Evolutionary conservation across 2,888 invertebrate genomes (phyloP), one percentile per base, ranked within the genome.

Genomic region (Sisyra nigra): DNA sequence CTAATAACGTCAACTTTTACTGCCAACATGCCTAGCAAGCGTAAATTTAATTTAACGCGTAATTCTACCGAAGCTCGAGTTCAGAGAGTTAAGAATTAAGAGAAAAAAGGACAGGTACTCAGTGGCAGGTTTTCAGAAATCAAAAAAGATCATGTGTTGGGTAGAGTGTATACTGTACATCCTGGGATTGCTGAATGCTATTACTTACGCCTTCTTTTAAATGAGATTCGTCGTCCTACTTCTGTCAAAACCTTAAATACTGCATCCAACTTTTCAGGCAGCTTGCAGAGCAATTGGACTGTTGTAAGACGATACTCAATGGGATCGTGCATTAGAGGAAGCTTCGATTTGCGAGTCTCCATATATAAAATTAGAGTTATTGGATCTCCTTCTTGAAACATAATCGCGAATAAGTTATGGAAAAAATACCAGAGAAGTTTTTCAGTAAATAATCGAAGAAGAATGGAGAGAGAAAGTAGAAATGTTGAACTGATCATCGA

Each of bases 241-340:
- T 55, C 55, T 29, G 57, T 57, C 52, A 41, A 36, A 40, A 47
- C 49, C 44, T 47, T 59, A 29, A 54, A 51, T 51, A 60, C 49
- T 11, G 50, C 46, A 48, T 46, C 39, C 37, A 8, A 55, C 54
- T 29, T 60, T 50, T 41, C 46, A 48, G 37, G 38, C 46, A 38
- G 55, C 55, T 44, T 55, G 56, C 46, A 42, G 45, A 24, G 47
- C 46, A 32, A 42, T 53, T 3, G 51, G 53, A 15, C 47, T 61
- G 18, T 49, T 60, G 4, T 54, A 60, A 49, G 54, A 59, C 47
- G 58, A 60, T 45, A 19, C 40, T 18, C 53, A 60, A 42, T 60
- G 53, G 58, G 44, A 49, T 46, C 6, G 29, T 13, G 41, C 51
- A 13, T 31, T 59, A 14, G 45, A 49, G 42, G 56, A 59, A 30